Evolutionary conservation across 2,888 invertebrate genomes (phyloP).

Genomic region (Zele albiditarsus): DNA sequence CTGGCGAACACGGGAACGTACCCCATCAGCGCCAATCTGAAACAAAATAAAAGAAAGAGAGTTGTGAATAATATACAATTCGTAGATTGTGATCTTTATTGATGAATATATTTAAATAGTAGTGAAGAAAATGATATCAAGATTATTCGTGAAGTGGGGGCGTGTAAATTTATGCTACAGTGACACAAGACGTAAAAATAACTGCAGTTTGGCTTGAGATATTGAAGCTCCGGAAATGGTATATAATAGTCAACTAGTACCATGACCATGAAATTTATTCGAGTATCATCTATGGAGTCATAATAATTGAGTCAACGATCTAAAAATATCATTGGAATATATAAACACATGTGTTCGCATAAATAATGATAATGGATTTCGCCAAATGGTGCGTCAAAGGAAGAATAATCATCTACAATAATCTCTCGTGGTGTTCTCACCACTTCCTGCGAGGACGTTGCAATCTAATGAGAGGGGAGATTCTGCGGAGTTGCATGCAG

Average conservation of each 20-base stretch:
- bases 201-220: constrained; percentile 60
- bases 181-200: constrained; percentile 64
- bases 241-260: constrained; percentile 21
- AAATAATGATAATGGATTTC: neutral
- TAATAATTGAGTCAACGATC: neutral
- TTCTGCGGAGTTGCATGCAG: constrained; percentile 27
- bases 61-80: neutral
- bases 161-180: constrained; percentile 47
- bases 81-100: neutral
- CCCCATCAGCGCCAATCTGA: constrained; percentile 96
- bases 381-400: constrained; percentile 17
- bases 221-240: constrained; percentile 46
- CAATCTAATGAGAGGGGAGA: constrained; percentile 39
- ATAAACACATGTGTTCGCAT: neutral
- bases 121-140: neutral
- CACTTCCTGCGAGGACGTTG: constrained; percentile 45
- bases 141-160: neutral
- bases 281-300: neutral
- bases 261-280: constrained; percentile 10
- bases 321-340: constrained; percentile 8
- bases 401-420: constrained; percentile 1
- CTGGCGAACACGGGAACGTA: constrained; percentile 88
- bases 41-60: constrained; percentile 48
- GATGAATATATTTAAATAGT: neutral
- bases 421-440: neutral